Percentiles rank a stretch among this genome's conserved stretches.
Conservation (phyloP, 2,888 invertebrate species). For the Bombylius discolor region DNA sequence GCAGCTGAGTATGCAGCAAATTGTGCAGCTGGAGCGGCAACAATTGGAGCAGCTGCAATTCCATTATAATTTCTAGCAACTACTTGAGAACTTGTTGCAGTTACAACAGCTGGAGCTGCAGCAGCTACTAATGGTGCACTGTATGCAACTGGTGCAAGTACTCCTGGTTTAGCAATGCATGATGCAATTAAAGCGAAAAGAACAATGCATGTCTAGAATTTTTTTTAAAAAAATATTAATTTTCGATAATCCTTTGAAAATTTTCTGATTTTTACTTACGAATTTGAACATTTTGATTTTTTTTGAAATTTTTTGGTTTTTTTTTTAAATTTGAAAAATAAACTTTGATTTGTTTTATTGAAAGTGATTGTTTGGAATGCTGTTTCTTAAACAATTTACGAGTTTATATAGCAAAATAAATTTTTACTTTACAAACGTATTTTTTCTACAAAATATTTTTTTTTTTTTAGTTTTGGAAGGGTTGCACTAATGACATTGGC, state of each 20-base stretch:
- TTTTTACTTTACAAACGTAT: too few species aligned
- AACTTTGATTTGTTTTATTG: too few species aligned
- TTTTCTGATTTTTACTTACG: not conserved
- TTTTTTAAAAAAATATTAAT: not conserved
- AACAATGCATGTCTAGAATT: not conserved
- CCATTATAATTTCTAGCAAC: slow-evolving; percentile 49
- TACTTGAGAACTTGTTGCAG: slow-evolving; percentile 52
- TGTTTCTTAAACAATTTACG: too few species aligned
- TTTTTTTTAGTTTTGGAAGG: not conserved
- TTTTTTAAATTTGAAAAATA: too few species aligned
- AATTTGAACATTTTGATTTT: slow-evolving; percentile 3
- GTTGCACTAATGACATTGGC: not conserved
- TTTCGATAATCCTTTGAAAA: too few species aligned
- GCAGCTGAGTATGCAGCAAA: slow-evolving; percentile 23
- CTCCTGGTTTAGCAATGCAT: not conserved
- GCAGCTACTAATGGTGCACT: slow-evolving; percentile 34
- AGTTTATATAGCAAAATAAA: too few species aligned
- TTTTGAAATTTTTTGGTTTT: too few species aligned
- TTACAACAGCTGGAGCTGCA: slow-evolving; percentile 34
- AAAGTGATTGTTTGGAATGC: too few species aligned
- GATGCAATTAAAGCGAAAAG: not conserved
- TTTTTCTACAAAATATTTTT: too few species aligned
- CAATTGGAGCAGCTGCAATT: slow-evolving; percentile 40
- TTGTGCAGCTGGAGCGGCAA: slow-evolving; percentile 25
- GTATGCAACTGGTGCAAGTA: slow-evolving; percentile 8